These are phyloP conservation scores for Thomomys bottae DNA, from an alignment of 2,113 vertebrate species.

Conservation along the genomic window DNA sequence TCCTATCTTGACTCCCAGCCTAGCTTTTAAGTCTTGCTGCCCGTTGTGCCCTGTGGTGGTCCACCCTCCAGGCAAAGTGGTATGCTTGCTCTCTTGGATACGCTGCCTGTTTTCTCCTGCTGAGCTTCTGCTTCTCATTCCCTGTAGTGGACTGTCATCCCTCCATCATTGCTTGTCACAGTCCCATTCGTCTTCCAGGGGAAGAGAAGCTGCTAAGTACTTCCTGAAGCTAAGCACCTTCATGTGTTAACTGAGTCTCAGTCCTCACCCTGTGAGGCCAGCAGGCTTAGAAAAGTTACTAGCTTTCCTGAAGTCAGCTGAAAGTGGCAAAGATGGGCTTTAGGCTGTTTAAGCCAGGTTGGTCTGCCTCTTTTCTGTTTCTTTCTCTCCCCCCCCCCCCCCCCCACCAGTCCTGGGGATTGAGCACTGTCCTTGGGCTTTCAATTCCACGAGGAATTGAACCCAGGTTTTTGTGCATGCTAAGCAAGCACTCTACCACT, in stretches of 20 bases:
- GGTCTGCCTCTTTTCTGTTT: neutral
- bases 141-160: slow-evolving; percentile 25
- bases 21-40: slow-evolving; percentile 38
- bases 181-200: slow-evolving; percentile 31
- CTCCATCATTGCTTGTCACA: slow-evolving; percentile 54
- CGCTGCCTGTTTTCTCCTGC: slow-evolving; percentile 20
- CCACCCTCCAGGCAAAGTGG: slow-evolving; percentile 24
- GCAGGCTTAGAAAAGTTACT: slow-evolving; percentile 48
- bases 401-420: too few relatives aligned
- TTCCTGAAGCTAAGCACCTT: slow-evolving; percentile 20
- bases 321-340: slow-evolving; percentile 15
- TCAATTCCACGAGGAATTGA: too few relatives aligned
- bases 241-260: neutral
- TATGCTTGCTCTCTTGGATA: slow-evolving; percentile 39
- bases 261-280: slow-evolving; percentile 12
- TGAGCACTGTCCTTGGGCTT: too few relatives aligned
- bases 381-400: too few relatives aligned
- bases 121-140: slow-evolving; percentile 40
- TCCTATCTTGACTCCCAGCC: slow-evolving; percentile 12
- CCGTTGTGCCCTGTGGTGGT: neutral
- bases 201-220: slow-evolving; percentile 40
- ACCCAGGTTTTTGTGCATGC: too few relatives aligned
- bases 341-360: slow-evolving; percentile 24
- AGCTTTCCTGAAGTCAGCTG: slow-evolving; percentile 18
- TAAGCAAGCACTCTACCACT: too few relatives aligned